phyloP scores from a whole-genome alignment of 2,888 invertebrate species.

The Amblyjoppa fuscipennis region DNA sequence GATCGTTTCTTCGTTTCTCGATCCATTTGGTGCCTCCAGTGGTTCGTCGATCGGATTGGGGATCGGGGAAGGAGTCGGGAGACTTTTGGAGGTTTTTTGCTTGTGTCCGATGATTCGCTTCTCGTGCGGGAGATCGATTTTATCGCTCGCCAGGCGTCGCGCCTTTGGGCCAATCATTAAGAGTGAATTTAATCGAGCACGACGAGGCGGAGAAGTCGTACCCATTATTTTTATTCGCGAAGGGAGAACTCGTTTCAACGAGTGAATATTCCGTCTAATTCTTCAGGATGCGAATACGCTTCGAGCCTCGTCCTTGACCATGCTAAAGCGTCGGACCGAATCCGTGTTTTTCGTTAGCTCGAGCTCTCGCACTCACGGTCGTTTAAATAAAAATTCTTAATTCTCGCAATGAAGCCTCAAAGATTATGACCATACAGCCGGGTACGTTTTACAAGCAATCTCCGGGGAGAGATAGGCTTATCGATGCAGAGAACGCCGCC shows the following conservation, averaged over 20 bases:
- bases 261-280: constrained; percentile 17
- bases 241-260: constrained; percentile 42
- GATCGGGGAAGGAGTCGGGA: constrained; percentile 41
- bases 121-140: constrained; percentile 71
- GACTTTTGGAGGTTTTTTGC: constrained; percentile 33
- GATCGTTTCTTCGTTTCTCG: constrained; percentile 71
- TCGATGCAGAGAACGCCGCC: constrained; percentile 63
- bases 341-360: not conserved
- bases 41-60: constrained; percentile 33
- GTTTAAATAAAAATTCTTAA: constrained; percentile 13
- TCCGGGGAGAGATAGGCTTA: constrained; percentile 32
- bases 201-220: constrained; percentile 15
- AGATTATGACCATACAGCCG: constrained; percentile 20
- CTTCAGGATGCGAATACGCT: not conserved
- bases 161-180: constrained; percentile 62
- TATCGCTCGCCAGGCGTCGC: constrained; percentile 66
- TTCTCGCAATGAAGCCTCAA: not conserved
- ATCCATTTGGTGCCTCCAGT: constrained; percentile 59
- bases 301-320: not conserved
- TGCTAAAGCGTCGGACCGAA: not conserved
- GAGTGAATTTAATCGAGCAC: constrained; percentile 52
- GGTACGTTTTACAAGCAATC: constrained; percentile 44
- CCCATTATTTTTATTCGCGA: not conserved
- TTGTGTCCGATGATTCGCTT: constrained; percentile 23
- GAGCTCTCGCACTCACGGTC: not conserved